Evolutionary conservation across 2,888 invertebrate species (phyloP).

Genomic region (Tuberolachnus salignus): DNA sequence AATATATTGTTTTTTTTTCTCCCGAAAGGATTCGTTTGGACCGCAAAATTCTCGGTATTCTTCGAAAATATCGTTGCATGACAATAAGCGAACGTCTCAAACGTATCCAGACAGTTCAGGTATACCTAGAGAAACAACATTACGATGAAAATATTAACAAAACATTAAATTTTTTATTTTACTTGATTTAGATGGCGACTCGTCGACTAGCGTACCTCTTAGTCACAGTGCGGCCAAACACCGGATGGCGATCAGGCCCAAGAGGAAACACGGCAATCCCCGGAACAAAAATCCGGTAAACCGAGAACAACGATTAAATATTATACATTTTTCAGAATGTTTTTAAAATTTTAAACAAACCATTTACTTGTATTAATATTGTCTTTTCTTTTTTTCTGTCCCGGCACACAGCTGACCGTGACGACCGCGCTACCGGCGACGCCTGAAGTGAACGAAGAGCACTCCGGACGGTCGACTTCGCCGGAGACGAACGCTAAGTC

Average conservation of each 20-base stretch:
- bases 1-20: too few relatives aligned
- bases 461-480: constrained; percentile 61
- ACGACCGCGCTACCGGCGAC: constrained; percentile 71
- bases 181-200: constrained; percentile 62
- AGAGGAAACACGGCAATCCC: constrained; percentile 77
- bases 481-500: constrained; percentile 42
- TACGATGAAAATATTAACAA: too few relatives aligned
- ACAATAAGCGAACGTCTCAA: constrained; percentile 61
- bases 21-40: constrained; percentile 62
- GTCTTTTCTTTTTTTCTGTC: constrained; percentile 10
- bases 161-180: too few relatives aligned
- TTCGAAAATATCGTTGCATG: constrained; percentile 63
- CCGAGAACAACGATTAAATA: neutral
- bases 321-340: too few relatives aligned
- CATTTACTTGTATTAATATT: too few relatives aligned
- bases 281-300: constrained; percentile 69
- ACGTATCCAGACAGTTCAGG: constrained; percentile 57
- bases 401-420: constrained; percentile 65
- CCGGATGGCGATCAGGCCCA: constrained; percentile 78
- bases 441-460: constrained; percentile 79
- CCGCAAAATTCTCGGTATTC: constrained; percentile 64
- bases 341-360: neutral
- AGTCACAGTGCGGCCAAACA: constrained; percentile 82
- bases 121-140: neutral
- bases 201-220: constrained; percentile 66